phyloP scores from a whole-genome alignment of 2,888 invertebrate species.

The Pomacea canaliculata region DNA sequence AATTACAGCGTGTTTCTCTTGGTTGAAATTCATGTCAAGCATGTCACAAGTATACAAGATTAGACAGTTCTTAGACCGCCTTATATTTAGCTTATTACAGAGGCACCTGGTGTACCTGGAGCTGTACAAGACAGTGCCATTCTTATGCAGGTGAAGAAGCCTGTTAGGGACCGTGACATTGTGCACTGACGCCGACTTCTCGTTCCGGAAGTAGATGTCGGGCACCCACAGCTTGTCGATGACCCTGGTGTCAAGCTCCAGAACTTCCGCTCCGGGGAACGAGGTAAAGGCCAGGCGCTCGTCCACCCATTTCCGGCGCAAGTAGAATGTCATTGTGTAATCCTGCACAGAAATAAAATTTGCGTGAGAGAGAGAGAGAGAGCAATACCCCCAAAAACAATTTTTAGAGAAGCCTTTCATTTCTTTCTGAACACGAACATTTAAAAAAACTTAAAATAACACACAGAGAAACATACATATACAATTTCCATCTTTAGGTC shows the following conservation, averaged over 20 bases:
- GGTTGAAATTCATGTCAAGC: too few relatives aligned
- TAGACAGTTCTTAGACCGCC: too few relatives aligned
- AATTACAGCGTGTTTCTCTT: too few relatives aligned
- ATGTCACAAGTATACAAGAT: too few relatives aligned
- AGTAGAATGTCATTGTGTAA: slow-evolving; percentile 51
- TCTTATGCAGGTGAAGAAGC: slow-evolving; percentile 58
- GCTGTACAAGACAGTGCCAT: slow-evolving; percentile 46
- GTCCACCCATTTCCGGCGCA: slow-evolving; percentile 56
- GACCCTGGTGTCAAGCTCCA: slow-evolving; percentile 56
- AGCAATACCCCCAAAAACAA: too few relatives aligned
- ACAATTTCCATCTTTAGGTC: too few relatives aligned
- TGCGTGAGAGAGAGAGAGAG: too few relatives aligned
- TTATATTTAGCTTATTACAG: too few relatives aligned
- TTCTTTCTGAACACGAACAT: too few relatives aligned
- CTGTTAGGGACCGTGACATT: slow-evolving; percentile 62
- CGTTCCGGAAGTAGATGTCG: slow-evolving; percentile 61
- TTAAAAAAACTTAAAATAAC: too few relatives aligned
- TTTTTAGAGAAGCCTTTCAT: too few relatives aligned
- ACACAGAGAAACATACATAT: too few relatives aligned
- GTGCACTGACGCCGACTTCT: slow-evolving; percentile 59
- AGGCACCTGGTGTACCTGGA: slow-evolving; percentile 4
- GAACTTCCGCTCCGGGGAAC: slow-evolving; percentile 36
- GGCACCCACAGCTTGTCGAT: slow-evolving; percentile 61
- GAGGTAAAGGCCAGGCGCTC: slow-evolving; percentile 42
- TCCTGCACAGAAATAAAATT: slow-evolving; percentile 38